Conservation (phyloP, 2,113 vertebrate genomes). For the Amia ocellicauda region DNA sequence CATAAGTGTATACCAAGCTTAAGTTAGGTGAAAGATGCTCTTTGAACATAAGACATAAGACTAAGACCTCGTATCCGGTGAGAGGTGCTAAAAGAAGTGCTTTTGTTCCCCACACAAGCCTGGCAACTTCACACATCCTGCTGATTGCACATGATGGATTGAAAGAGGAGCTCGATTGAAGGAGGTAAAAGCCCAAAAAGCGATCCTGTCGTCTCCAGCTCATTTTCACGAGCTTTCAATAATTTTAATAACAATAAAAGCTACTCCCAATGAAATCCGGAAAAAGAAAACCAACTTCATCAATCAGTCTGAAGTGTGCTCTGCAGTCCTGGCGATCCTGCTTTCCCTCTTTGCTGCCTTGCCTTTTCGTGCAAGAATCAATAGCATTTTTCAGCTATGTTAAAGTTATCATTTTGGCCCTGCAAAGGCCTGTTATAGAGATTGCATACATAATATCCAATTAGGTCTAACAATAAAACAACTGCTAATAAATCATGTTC, state of each 20-base stretch:
- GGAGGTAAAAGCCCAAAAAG: too few species aligned
- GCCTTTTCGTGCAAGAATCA: constrained; percentile 24
- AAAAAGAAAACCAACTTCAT: constrained; percentile 35
- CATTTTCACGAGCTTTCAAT: too few species aligned
- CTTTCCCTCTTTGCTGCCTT: background rate
- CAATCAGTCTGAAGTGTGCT: constrained; percentile 18
- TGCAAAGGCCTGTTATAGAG: constrained; percentile 35
- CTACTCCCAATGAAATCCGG: constrained; percentile 12
- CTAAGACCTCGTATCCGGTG: too few species aligned
- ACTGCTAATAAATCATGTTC: constrained; percentile 60
- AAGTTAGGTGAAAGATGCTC: too few species aligned
- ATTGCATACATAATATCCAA: constrained; percentile 56
- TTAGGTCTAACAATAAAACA: constrained; percentile 60
- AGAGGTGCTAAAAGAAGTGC: too few species aligned
- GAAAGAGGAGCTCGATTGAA: too few species aligned
- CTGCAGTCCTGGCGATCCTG: constrained; percentile 25
- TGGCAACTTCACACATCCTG: too few species aligned
- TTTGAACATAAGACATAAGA: too few species aligned
- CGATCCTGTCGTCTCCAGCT: too few species aligned
- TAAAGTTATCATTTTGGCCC: constrained; percentile 37
- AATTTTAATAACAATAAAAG: background rate
- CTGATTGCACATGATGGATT: too few species aligned
- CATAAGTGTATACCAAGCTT: too few species aligned
- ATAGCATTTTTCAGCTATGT: constrained; percentile 33
- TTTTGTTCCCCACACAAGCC: too few species aligned